Percentiles rank a stretch among this genome's conserved stretches.
Evolutionary conservation across 2,797 vertebrate genomes (phyloP).

Genomic region (Geotrypetes seraphini): DNA sequence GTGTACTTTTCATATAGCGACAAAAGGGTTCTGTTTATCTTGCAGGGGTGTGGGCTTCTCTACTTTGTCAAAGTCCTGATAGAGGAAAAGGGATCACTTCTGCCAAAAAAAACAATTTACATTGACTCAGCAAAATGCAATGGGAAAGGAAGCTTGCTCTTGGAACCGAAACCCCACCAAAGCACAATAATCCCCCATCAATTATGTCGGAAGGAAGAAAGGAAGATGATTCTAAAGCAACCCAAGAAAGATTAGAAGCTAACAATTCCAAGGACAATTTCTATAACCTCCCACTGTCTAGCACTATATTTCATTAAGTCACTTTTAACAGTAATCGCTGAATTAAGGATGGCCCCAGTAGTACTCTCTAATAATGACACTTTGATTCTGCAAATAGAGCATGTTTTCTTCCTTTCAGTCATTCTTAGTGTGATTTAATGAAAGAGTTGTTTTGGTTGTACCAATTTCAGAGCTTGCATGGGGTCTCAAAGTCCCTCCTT

Average conservation of each 20-base stretch:
- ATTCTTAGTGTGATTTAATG: no score
- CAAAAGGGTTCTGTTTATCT: constrained; percentile 18
- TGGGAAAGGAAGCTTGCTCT: constrained; percentile 46
- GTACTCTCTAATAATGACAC: not conserved
- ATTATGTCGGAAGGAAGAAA: constrained; percentile 19
- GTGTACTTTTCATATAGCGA: constrained; percentile 1
- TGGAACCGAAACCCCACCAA: constrained; percentile 19
- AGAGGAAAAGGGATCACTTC: constrained; percentile 12
- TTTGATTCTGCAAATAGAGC: no score
- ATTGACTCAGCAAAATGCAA: constrained; percentile 41
- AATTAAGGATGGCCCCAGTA: not conserved
- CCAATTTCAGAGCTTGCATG: no score
- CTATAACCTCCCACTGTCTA: constrained; percentile 6
- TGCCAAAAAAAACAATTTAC: constrained; percentile 11
- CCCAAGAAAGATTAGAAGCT: not conserved
- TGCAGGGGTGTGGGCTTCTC: constrained; percentile 28
- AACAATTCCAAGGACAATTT: no score
- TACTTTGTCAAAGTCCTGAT: constrained; percentile 2
- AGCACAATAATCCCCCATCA: constrained; percentile 6
- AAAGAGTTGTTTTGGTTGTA: no score
- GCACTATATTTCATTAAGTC: not conserved
- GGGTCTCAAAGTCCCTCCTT: no score
- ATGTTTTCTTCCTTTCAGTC: no score
- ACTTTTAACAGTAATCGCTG: not conserved
- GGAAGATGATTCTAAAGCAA: constrained; percentile 22